A percentile compares a stretch with the other conserved stretches of the same genome.
Evolutionary conservation across 2,797 vertebrate genomes (phyloP).

Genomic region (Bradypus variegatus): DNA sequence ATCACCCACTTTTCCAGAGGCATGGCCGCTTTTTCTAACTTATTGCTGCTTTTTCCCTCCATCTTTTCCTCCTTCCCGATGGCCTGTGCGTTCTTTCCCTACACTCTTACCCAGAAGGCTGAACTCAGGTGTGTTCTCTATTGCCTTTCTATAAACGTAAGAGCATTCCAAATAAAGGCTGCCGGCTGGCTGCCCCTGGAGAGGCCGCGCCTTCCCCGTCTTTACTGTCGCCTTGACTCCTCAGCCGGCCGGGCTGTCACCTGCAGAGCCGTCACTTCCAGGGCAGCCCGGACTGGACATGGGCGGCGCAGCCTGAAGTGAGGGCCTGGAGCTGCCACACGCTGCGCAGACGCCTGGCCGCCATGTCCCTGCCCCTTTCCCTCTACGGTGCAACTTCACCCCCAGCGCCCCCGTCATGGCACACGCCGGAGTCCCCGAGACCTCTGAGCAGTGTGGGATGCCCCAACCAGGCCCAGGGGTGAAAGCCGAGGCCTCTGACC

Average conservation of each 20-base stretch:
- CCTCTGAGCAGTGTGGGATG: slow-evolving; percentile 56
- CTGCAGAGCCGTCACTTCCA: neutral
- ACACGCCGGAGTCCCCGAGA: neutral
- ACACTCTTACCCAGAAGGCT: neutral
- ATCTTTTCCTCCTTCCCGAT: neutral
- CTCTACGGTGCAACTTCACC: neutral
- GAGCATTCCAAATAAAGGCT: neutral
- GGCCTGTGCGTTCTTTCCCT: neutral
- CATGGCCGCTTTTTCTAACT: neutral
- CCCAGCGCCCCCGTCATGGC: neutral
- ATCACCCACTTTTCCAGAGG: neutral
- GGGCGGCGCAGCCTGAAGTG: neutral
- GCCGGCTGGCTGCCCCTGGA: neutral
- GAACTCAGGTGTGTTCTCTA: neutral
- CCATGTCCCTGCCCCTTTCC: neutral
- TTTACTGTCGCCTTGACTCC: neutral
- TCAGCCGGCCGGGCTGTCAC: neutral
- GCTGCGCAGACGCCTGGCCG: neutral
- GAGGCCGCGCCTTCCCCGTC: neutral
- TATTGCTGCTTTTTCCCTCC: neutral
- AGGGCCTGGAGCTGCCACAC: neutral
- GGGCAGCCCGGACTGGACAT: neutral
- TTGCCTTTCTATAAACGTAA: neutral
- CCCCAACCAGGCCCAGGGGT: slow-evolving; percentile 10
- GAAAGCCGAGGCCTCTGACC: slow-evolving; percentile 55